Evolutionary conservation across 2,113 vertebrate species (phyloP), one percentile per base, ranked within the genome.

Genomic region (human (Homo sapiens)): DNA sequence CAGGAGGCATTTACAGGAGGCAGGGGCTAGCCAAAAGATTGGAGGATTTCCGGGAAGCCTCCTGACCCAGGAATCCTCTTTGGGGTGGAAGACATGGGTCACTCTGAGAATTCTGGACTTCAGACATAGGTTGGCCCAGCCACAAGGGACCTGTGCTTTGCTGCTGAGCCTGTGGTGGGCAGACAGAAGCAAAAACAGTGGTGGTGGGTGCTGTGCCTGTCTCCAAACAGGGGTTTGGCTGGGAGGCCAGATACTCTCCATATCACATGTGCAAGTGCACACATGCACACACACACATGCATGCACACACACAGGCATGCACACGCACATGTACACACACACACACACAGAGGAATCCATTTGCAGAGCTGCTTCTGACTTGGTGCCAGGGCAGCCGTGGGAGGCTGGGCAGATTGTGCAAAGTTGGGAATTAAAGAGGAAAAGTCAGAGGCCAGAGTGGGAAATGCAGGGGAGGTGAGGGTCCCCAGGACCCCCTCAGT

Each of bases 251-350:
- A 18, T 7, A 3, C 73, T 40, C 5, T 35, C 32, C 66, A 35
- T 76, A 0, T n/a, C n/a, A 16, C n/a, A 48, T 6, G 9, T 25
- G 61, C 61, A 25, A 27, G 61, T 30, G 27, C 27, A 64, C 61
- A 13, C 27, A 2, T 0, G 6, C 17, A 55, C 52, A 55, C 52
- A 50, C 50, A 4, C 3, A 38, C 38, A 38, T 38, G 38, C 38
- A 38, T 38, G 38, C 3, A 5, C 32, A 16, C 18, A 2, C 13
- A 8, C 30, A 40, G 40, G 11, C n/a, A 38, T 18, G 11, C 27
- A 5, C 4, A 5, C 25, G 6, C 14, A 2, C 7, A 6, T 18
- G 8, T 6, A 0, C n/a, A 8, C 79, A 6, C 10, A 3, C 22
- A 14, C 32, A 10, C 17, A 43, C 40, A 72, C 8, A 0, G 27